A percentile compares a stretch with the other conserved stretches of the same genome.
Evolutionary conservation across 2,113 vertebrate species (phyloP).

Genomic region (Cnemophilus loriae): DNA sequence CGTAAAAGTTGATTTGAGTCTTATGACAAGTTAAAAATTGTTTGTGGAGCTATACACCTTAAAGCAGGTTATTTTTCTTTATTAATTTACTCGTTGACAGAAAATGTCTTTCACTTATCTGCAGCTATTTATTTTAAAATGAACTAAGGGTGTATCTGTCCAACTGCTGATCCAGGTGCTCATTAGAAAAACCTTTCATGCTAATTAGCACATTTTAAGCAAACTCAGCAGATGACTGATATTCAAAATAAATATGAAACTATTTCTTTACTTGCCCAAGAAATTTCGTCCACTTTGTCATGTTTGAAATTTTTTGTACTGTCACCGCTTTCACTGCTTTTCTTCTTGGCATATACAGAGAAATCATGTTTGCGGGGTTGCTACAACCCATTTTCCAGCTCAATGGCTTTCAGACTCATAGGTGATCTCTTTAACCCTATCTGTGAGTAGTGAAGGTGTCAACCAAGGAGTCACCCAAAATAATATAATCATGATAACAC

Average conservation of each 20-base stretch:
- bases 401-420: background rate
- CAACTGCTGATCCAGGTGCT: background rate
- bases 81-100: background rate
- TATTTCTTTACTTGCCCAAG: background rate
- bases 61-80: background rate
- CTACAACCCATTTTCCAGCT: background rate
- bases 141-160: background rate
- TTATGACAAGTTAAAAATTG: background rate
- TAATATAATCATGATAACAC: background rate
- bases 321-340: background rate
- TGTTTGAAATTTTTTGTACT: background rate
- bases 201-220: background rate
- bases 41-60: background rate
- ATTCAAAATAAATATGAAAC: background rate
- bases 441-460: background rate
- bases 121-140: background rate
- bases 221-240: background rate
- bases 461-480: background rate
- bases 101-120: background rate
- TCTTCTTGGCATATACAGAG: background rate
- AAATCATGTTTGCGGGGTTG: background rate
- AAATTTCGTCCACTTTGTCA: background rate
- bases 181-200: background rate
- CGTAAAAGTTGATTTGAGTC: background rate
- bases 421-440: background rate